Percentiles rank a stretch among this genome's conserved stretches.
These are phyloP conservation scores for Psammodynastes pulverulentus DNA, from an alignment of 2,113 vertebrate species.

Conservation along the genomic window DNA sequence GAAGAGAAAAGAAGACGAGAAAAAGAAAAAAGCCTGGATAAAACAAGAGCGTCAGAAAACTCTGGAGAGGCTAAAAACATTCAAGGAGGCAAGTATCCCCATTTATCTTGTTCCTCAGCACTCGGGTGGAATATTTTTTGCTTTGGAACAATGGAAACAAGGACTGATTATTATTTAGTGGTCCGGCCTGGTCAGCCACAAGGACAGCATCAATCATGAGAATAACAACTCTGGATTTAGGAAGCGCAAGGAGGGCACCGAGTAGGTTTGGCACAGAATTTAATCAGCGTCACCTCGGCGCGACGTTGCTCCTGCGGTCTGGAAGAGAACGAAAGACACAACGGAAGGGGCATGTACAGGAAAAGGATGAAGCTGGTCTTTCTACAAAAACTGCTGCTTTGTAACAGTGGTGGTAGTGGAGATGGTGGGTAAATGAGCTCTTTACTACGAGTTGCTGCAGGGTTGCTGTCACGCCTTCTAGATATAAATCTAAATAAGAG, in stretches of 20 bases:
- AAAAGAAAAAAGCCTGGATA: slow-evolving; percentile 87
- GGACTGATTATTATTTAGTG: neutral
- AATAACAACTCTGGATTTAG: neutral
- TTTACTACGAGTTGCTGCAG: neutral
- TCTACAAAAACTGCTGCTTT: neutral
- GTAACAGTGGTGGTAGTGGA: neutral
- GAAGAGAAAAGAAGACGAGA: slow-evolving; percentile 84
- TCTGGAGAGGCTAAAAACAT: slow-evolving; percentile 84
- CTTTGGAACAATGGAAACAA: neutral
- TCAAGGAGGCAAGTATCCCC: slow-evolving; percentile 80
- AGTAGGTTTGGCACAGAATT: neutral
- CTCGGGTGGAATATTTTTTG: neutral
- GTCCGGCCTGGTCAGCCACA: neutral
- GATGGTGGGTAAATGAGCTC: neutral
- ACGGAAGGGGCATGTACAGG: neutral
- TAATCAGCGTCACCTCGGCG: neutral
- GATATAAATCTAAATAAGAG: neutral
- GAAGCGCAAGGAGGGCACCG: neutral
- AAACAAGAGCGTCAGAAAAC: slow-evolving; percentile 89
- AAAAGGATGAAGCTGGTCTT: neutral
- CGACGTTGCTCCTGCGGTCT: no score
- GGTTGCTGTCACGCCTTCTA: neutral
- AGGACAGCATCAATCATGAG: neutral
- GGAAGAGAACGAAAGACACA: neutral
- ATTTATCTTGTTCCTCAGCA: neutral